phyloP scores from a whole-genome alignment of 2,797 vertebrate genomes.

The Pseudochromis fuscus region DNA sequence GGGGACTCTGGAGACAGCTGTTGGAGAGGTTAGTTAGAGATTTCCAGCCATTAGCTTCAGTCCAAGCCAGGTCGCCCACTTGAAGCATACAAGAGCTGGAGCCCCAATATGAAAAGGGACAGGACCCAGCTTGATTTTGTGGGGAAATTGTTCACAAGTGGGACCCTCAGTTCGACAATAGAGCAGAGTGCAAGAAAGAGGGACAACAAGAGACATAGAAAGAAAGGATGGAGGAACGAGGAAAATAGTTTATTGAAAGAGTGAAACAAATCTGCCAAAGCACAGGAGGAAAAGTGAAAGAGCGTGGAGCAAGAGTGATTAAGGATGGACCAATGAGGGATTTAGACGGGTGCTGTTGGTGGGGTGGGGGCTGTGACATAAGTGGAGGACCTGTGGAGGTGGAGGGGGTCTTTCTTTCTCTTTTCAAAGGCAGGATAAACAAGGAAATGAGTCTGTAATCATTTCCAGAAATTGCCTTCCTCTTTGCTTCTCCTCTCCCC shows the following conservation, averaged over 20 bases:
- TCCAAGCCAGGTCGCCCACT: conserved; percentile 84
- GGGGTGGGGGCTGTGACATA: conserved; percentile 60
- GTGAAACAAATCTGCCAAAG: conserved; percentile 80
- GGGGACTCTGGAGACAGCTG: conserved; percentile 83
- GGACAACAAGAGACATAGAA: conserved; percentile 59
- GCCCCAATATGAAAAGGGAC: conserved; percentile 81
- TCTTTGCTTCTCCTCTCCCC: conserved; percentile 79
- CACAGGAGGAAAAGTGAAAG: conserved; percentile 73
- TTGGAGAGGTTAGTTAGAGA: conserved; percentile 88
- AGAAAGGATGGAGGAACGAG: conserved; percentile 69
- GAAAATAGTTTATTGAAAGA: conserved; percentile 74
- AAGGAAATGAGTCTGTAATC: conserved; percentile 91
- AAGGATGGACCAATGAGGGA: conserved; percentile 71
- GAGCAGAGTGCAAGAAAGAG: conserved; percentile 68
- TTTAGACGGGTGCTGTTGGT: conserved; percentile 60
- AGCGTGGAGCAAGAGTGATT: conserved; percentile 67
- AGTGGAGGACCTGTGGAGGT: conserved; percentile 66
- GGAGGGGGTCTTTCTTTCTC: conserved; percentile 69
- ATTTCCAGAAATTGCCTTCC: conserved; percentile 88
- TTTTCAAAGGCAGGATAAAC: conserved; percentile 89
- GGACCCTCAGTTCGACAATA: conserved; percentile 84
- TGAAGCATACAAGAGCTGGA: conserved; percentile 82
- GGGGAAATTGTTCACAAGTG: conserved; percentile 87
- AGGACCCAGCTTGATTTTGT: conserved; percentile 85
- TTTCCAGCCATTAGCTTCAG: conserved; percentile 88